Evolutionary conservation across 2,797 vertebrate genomes (phyloP).

Genomic region (Lepus oiostolus): DNA sequence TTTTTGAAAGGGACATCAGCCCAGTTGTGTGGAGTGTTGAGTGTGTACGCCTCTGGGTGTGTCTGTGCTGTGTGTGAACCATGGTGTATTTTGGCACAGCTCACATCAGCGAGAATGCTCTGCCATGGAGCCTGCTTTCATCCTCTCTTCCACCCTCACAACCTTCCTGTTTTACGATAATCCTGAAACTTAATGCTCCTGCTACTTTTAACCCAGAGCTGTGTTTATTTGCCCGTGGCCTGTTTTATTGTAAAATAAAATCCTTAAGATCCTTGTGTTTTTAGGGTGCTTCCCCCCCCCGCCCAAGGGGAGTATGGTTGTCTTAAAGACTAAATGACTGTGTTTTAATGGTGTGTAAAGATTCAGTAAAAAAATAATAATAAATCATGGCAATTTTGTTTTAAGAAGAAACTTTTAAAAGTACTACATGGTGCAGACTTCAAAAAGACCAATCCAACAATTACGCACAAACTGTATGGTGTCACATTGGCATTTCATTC

Average conservation of each 20-base stretch:
- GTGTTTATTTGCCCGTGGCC: slow-evolving; percentile 84
- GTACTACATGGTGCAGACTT: slow-evolving; percentile 71
- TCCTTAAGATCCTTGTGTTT: slow-evolving; percentile 79
- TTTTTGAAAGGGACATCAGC: slow-evolving; percentile 29
- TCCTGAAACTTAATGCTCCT: slow-evolving; percentile 81
- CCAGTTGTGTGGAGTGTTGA: background rate
- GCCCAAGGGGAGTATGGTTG: slow-evolving; percentile 66
- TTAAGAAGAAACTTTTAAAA: slow-evolving; percentile 83
- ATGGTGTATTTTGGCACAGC: slow-evolving; percentile 76
- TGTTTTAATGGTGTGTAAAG: slow-evolving; percentile 76
- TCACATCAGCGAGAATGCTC: slow-evolving; percentile 74
- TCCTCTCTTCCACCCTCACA: slow-evolving; percentile 78
- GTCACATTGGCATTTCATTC: slow-evolving; percentile 83
- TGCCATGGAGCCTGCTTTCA: slow-evolving; percentile 66
- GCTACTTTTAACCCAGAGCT: slow-evolving; percentile 79
- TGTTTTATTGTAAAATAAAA: slow-evolving; percentile 86
- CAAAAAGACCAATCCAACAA: slow-evolving; percentile 79
- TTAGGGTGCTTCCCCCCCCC: slow-evolving; percentile 52
- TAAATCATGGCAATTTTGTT: slow-evolving; percentile 74
- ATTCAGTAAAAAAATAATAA: slow-evolving; percentile 49
- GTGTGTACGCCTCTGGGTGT: background rate
- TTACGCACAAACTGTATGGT: slow-evolving; percentile 78
- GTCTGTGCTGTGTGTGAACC: background rate
- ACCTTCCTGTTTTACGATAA: slow-evolving; percentile 80
- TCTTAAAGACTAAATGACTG: slow-evolving; percentile 80